Evolutionary conservation across 2,797 vertebrate genomes (phyloP).

Genomic region (Catamblyrhynchus diadema): DNA sequence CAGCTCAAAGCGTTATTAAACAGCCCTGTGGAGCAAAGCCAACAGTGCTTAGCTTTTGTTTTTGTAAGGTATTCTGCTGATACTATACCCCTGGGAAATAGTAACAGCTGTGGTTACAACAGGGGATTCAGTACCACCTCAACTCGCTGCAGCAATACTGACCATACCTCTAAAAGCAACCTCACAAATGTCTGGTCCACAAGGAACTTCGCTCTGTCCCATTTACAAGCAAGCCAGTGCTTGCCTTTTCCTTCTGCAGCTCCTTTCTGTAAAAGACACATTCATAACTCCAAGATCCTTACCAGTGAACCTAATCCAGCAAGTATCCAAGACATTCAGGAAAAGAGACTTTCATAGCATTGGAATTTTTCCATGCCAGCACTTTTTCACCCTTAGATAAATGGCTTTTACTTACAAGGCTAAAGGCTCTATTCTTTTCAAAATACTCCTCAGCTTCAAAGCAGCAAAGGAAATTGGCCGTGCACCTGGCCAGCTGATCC

Average conservation of each 20-base stretch:
- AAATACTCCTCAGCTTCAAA: slow-evolving; percentile 66
- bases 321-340: slow-evolving; percentile 53
- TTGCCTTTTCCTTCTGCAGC: slow-evolving; percentile 38
- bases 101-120: slow-evolving; percentile 3
- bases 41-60: slow-evolving; percentile 14
- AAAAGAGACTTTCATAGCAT: slow-evolving; percentile 48
- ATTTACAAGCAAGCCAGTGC: slow-evolving; percentile 27
- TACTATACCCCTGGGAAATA: neutral
- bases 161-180: neutral
- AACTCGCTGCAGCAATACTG: neutral
- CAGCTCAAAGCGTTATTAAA: slow-evolving; percentile 26
- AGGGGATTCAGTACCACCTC: neutral
- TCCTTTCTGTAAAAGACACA: slow-evolving; percentile 60
- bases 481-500: slow-evolving; percentile 66
- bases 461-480: slow-evolving; percentile 56
- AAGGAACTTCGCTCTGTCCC: slow-evolving; percentile 11
- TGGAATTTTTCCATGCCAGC: slow-evolving; percentile 64
- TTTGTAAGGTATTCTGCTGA: slow-evolving; percentile 29
- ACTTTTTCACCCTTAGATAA: slow-evolving; percentile 68
- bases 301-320: slow-evolving; percentile 42
- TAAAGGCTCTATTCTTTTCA: slow-evolving; percentile 67
- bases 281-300: slow-evolving; percentile 47
- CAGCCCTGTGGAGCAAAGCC: neutral
- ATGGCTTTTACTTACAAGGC: slow-evolving; percentile 66
- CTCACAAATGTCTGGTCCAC: slow-evolving; percentile 18